Evolutionary conservation across 2,113 vertebrate species (phyloP).

Genomic region (Cebidichthys violaceus): DNA sequence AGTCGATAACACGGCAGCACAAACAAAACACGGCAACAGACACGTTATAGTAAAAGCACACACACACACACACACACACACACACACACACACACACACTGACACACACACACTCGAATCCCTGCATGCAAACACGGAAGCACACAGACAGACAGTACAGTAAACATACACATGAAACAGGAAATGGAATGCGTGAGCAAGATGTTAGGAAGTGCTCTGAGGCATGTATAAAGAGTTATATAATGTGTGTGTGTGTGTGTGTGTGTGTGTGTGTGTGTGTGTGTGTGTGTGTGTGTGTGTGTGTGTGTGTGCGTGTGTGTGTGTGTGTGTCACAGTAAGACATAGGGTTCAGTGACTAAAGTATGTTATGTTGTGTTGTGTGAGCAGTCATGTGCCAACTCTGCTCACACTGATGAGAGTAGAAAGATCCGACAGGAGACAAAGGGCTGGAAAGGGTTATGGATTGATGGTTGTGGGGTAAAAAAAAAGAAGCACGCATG

Average conservation of each 20-base stretch:
- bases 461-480: slow-evolving; percentile 8
- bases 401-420: slow-evolving; percentile 46
- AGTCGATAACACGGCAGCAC: not conserved
- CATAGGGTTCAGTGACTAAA: slow-evolving; percentile 55
- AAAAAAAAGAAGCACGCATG: not conserved
- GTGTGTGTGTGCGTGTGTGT: slow-evolving; percentile 39
- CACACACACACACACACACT: not conserved
- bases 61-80: not conserved
- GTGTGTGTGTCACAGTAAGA: slow-evolving; percentile 35
- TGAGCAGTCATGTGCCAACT: slow-evolving; percentile 59
- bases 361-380: slow-evolving; percentile 37
- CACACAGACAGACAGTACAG: not conserved
- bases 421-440: slow-evolving; percentile 21
- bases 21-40: slow-evolving; percentile 5
- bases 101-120: not conserved
- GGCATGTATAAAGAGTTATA: slow-evolving; percentile 47
- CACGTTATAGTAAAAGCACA: not conserved
- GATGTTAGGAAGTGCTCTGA: slow-evolving; percentile 55
- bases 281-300: too few relatives aligned
- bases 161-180: slow-evolving; percentile 30
- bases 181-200: slow-evolving; percentile 36
- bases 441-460: slow-evolving; percentile 1
- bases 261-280: too few relatives aligned
- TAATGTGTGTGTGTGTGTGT: slow-evolving; percentile 27
- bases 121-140: not conserved